Base-by-base conservation (phyloP, 2,797 vertebrate species). In the Pseudochirops cupreus region DNA sequence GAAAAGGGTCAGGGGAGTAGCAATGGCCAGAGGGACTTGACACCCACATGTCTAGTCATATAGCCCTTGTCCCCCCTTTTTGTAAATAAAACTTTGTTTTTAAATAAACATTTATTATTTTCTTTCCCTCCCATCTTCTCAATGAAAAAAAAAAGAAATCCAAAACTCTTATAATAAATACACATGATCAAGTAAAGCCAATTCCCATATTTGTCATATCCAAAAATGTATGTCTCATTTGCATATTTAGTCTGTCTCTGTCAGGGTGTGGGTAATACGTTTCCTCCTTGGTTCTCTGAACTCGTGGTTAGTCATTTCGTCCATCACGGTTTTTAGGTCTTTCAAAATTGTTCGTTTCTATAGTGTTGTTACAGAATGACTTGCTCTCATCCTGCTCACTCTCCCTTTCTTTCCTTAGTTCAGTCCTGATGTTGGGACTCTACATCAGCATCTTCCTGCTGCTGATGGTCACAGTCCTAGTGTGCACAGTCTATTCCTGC, bases 401-500 rank as follows among this genome's bases (percentile, higher is more conserved):
- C 46, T 33, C 46, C 0, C 55, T 74, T 14, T 96, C 90, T 96
- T 33, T 90, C 96, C 94, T n/a, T 99, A 99, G 99, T 98, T 99
- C 99, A 91, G 98, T 98, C 0, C 98, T 99, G 98, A 99, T 99
- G 99, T 98, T 99, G 97, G 99, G 99, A 13, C 98, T 99, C 98
- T 99, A 99, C 95, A 98, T 99, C 91, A 98, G 99, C 97, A 99
- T 99, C 98, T 99, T 99, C 98, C 97, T 99, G 97, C 99, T 99
- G 97, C 98, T 99, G 91, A 98, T 99, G 96, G 98, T 99, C 98
- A 99, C 99, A 96, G 99, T 99, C 97, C 99, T 99, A 97, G 98
- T 99, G 97, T 99, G 99, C 93, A 99, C 99, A 90, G 98, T 99
- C 98, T 99, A 99, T 98, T 99, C 99, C 96, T 99, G 99, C 57